Conservation (phyloP, 2,797 vertebrate genomes). For the Sarcophilus harrisii region DNA sequence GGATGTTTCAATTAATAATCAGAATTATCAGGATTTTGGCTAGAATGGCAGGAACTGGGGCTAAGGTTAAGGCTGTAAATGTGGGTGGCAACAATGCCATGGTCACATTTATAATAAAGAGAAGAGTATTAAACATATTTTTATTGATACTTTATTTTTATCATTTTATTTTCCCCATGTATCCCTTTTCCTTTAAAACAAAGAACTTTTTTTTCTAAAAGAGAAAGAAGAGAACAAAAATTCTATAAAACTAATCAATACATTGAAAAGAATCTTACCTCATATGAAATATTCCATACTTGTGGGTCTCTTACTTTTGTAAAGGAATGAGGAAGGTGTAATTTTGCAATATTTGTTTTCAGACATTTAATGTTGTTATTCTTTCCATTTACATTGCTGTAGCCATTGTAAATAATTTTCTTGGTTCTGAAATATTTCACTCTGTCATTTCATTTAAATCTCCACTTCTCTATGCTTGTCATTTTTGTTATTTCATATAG, state of each 20-base stretch:
- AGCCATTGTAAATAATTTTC: background rate
- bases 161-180: background rate
- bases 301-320: background rate
- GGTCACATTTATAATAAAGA: background rate
- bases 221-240: background rate
- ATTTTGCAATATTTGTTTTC: background rate
- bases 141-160: background rate
- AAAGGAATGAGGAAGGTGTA: background rate
- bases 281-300: background rate
- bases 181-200: background rate
- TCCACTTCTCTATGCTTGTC: background rate
- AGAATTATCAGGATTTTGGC: rapidly evolving
- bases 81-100: background rate
- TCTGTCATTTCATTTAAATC: background rate
- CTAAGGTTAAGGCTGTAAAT: background rate
- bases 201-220: background rate
- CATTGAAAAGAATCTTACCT: background rate
- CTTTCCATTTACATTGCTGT: background rate
- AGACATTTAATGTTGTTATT: background rate
- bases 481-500: background rate
- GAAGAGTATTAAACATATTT: background rate
- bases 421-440: background rate
- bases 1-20: too few relatives aligned
- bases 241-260: background rate
- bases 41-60: background rate